Evolutionary conservation across 2,797 vertebrate genomes (phyloP).

Genomic region (Hemitrygon akajei): DNA sequence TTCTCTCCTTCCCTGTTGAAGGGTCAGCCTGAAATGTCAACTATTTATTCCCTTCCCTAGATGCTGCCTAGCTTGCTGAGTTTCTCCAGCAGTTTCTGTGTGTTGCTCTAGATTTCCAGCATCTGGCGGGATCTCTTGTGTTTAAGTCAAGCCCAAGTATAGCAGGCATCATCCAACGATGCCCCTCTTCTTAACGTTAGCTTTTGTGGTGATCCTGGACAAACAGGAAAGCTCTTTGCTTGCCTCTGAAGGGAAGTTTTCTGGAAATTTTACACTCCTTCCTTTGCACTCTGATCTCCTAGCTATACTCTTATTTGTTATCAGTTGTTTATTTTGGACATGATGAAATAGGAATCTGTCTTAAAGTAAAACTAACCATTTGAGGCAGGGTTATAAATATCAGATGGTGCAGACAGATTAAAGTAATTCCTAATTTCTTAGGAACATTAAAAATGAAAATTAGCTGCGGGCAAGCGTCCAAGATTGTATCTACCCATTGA

Average conservation of each 20-base stretch:
- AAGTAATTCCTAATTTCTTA: constrained; percentile 7
- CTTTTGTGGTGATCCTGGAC: neutral
- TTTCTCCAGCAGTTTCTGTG: too few species aligned
- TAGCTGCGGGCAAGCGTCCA: neutral
- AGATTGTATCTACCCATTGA: neutral
- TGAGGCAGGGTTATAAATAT: neutral
- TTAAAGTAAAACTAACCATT: neutral
- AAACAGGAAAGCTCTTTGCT: neutral
- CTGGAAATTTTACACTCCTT: neutral
- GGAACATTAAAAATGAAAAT: constrained; percentile 2
- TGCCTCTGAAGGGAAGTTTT: neutral
- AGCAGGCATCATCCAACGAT: too few species aligned
- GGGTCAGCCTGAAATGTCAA: too few species aligned
- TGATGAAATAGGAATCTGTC: neutral
- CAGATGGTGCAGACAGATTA: neutral
- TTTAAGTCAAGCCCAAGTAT: neutral
- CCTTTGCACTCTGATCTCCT: neutral
- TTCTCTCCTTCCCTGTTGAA: too few species aligned
- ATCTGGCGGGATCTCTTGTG: too few species aligned
- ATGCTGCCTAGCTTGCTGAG: too few species aligned
- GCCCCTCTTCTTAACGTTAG: neutral
- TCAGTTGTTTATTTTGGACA: neutral
- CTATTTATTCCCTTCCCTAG: too few species aligned
- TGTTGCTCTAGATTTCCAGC: too few species aligned
- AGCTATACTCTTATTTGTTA: neutral